Conservation (phyloP, 2,113 vertebrate species). For the Chamaetylas fuelleborni region DNA sequence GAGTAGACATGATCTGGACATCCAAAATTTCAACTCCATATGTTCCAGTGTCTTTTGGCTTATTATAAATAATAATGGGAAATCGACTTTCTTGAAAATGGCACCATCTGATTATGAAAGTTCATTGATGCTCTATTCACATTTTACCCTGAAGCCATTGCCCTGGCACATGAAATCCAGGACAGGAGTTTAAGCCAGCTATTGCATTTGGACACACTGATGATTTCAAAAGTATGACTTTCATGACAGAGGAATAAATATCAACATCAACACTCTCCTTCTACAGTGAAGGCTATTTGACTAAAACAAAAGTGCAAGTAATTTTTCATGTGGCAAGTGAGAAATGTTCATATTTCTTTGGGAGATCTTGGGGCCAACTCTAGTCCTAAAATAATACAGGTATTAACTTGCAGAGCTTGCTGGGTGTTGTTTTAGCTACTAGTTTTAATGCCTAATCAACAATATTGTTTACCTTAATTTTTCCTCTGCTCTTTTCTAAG, state of each 20-base stretch:
- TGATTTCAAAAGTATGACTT: neutral
- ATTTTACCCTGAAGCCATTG: neutral
- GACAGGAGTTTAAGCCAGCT: neutral
- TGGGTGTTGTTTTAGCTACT: neutral
- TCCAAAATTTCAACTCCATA: neutral
- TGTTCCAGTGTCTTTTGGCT: neutral
- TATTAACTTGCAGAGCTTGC: neutral
- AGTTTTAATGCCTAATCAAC: neutral
- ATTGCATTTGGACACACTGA: rapidly evolving
- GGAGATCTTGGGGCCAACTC: neutral
- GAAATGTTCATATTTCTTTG: neutral
- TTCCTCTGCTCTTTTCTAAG: neutral
- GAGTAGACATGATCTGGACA: rapidly evolving
- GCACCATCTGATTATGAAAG: neutral
- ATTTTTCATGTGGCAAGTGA: neutral
- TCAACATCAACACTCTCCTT: neutral
- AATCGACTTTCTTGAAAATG: neutral
- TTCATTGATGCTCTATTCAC: neutral
- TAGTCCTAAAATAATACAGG: neutral
- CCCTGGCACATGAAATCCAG: neutral
- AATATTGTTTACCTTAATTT: neutral
- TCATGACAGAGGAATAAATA: neutral
- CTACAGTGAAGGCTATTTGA: neutral
- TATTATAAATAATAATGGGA: neutral
- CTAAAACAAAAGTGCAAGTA: neutral